These are phyloP conservation scores for Heloderma charlesbogerti DNA, from an alignment of 2,113 vertebrate genomes.

Conservation along the genomic window DNA sequence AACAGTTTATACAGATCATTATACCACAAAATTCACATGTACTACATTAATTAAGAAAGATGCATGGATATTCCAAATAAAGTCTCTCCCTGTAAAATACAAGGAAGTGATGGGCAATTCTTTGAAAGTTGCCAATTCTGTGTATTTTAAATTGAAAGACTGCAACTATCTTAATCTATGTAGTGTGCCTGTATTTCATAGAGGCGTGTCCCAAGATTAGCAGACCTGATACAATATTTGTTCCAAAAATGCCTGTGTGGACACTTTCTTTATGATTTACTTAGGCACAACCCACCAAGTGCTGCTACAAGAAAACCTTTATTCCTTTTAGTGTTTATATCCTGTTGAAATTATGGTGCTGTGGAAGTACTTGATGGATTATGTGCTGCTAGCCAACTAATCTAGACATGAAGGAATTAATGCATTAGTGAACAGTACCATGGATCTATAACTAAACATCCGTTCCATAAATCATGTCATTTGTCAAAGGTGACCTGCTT, in stretches of 20 bases:
- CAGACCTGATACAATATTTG: not conserved
- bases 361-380: not conserved
- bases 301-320: not conserved
- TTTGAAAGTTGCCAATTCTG: not conserved
- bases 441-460: not conserved
- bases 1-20: not conserved
- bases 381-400: not conserved
- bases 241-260: not conserved
- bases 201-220: not conserved
- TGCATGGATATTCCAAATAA: not conserved
- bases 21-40: not conserved
- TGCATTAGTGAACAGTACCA: not conserved
- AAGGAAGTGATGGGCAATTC: too few relatives aligned
- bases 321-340: not conserved
- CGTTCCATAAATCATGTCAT: not conserved
- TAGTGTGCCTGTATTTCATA: not conserved
- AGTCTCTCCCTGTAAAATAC: not conserved
- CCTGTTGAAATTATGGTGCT: not conserved
- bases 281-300: not conserved
- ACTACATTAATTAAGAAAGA: not conserved
- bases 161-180: not conserved
- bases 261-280: not conserved
- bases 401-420: not conserved
- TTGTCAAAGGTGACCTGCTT: not conserved
- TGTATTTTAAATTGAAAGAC: not conserved